These are phyloP conservation scores for Antechinus flavipes DNA, from an alignment of 2,113 vertebrate species.

Conservation along the genomic window DNA sequence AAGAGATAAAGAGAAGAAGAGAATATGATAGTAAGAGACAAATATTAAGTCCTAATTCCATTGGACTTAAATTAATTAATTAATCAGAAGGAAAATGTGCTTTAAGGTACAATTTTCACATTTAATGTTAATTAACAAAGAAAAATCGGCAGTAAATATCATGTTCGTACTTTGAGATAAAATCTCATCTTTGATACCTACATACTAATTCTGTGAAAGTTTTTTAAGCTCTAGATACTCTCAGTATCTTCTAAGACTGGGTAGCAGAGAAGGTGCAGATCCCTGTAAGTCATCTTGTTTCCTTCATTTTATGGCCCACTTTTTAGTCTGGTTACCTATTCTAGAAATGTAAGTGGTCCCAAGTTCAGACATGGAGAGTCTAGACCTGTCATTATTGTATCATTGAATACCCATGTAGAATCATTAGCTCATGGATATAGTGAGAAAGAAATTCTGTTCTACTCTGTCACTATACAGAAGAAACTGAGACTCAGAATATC, in stretches of 20 bases:
- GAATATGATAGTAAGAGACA: not conserved
- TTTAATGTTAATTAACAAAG: not conserved
- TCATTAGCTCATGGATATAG: not conserved
- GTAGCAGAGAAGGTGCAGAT: not conserved
- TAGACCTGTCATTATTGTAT: not conserved
- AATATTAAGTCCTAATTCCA: not conserved
- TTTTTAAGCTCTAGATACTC: not conserved
- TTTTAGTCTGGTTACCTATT: constrained; percentile 35
- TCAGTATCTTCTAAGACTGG: not conserved
- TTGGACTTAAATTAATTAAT: not conserved
- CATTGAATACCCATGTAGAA: not conserved
- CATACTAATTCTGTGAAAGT: not conserved
- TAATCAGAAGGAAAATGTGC: not conserved
- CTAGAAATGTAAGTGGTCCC: constrained; percentile 21
- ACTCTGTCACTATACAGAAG: not conserved
- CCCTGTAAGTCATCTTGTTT: not conserved
- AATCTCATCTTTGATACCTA: not conserved
- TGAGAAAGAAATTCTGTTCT: not conserved
- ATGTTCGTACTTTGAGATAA: not conserved
- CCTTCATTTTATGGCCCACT: not conserved
- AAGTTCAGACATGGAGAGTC: not conserved
- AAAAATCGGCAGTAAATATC: not conserved
- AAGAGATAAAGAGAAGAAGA: not conserved
- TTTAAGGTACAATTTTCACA: not conserved
- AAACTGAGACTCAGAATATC: not conserved